These are phyloP conservation scores for Dolichomitus sp. DNA, from an alignment of 2,888 invertebrate species.

Conservation along the genomic window DNA sequence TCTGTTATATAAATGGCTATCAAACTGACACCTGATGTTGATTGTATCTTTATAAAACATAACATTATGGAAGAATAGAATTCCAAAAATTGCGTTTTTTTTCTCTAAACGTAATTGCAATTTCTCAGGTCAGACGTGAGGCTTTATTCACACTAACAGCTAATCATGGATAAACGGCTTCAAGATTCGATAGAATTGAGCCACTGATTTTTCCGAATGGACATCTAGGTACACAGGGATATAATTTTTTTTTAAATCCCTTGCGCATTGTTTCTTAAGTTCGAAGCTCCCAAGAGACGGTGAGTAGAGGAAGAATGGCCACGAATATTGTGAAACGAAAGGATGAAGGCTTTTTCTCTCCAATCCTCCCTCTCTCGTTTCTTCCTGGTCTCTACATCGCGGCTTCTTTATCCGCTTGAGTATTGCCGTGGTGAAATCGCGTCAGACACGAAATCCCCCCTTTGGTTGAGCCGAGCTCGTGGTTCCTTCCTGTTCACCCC, in stretches of 20 bases:
- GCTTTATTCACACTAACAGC: no score
- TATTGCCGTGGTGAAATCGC: slow-evolving; percentile 54
- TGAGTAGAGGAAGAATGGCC: slow-evolving; percentile 4
- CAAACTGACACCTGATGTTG: background rate
- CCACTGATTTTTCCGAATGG: background rate
- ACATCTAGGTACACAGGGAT: background rate
- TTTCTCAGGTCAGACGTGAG: background rate
- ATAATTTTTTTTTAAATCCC: slow-evolving; percentile 10
- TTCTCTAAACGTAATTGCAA: background rate
- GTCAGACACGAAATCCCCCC: slow-evolving; percentile 50
- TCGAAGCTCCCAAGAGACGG: slow-evolving; percentile 12
- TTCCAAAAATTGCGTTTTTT: background rate
- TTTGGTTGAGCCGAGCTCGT: slow-evolving; percentile 50
- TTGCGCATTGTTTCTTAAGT: slow-evolving; percentile 20
- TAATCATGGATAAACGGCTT: background rate
- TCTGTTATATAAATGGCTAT: background rate
- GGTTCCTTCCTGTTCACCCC: slow-evolving; percentile 47
- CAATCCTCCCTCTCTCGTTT: slow-evolving; percentile 47
- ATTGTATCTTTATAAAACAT: background rate
- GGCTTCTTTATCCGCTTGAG: slow-evolving; percentile 67
- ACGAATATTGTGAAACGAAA: slow-evolving; percentile 14
- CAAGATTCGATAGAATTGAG: slow-evolving; percentile 5
- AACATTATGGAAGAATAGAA: no score
- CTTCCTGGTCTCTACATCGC: slow-evolving; percentile 53
- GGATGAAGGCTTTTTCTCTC: slow-evolving; percentile 24